Base-by-base conservation (phyloP, 1,140 invertebrate genomes). In the Platyscapa corneri region DNA sequence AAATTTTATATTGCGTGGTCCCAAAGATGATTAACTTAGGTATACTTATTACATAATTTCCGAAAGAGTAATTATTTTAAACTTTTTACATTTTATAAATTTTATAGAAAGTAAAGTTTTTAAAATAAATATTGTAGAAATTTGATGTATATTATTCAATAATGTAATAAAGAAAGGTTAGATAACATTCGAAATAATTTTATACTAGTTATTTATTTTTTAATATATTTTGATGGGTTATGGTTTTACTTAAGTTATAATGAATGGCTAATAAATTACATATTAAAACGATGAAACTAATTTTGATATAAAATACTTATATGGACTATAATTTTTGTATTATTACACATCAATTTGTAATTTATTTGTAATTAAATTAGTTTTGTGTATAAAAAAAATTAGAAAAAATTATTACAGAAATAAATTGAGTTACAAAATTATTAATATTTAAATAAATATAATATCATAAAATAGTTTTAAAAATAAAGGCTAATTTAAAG, bases 21-120 rank as follows among this genome's bases (percentile, higher is more conserved):
- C 87, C 88, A 87, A 90, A 90, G 81, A 82, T 90, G 87, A 90
- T 53, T 53, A 14, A 16, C 89, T 88, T 87, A 77, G 85, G 84
- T 86, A 75, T 83, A 87, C 32, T n/a, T 30, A 70, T 85, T 85
- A 64, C 78, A 83, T 84, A 79, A 88, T 86, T 84, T 67, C 85
- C 89, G 87, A 90, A 89, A 90, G 88, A 90, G 87, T 89, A 88
- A 89, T 89, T 89, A 46, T 46, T 46, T 46, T 46, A 46, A 46
- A 7, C 42, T 12, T 46, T 46, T 46, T 46, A 46, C 12, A 46
- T 46, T 46, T 46, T 46, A 46, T 46, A 46, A 5, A 46, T 46
- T 46, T 46, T 46, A 46, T 12, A 12, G 12, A 12, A 46, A 46
- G 42, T 46, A 46, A 46, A 46, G 42, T 46, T 7, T 46, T 46